These are phyloP conservation scores for Arnoldichthys spilopterus DNA, from an alignment of 2,797 vertebrate species.

Conservation along the genomic window DNA sequence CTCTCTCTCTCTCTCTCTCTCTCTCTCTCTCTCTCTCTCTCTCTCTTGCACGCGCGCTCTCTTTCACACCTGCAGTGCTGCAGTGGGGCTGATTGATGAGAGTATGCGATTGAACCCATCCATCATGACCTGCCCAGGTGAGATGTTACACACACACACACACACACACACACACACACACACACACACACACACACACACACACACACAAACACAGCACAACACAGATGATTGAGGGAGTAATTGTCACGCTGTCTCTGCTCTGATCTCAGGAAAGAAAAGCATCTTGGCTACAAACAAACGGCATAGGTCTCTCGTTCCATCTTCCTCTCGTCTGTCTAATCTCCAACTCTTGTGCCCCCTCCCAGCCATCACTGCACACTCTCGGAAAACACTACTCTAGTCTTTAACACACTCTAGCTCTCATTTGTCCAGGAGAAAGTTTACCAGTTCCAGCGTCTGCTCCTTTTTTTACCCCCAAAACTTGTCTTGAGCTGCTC, in stretches of 20 bases:
- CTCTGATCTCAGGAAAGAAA: not conserved
- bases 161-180: conserved; percentile 24
- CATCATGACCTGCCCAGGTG: conserved; percentile 55
- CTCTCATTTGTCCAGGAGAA: too few species aligned
- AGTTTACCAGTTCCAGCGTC: too few species aligned
- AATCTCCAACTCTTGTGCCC: not conserved
- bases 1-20: too few species aligned
- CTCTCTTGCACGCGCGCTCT: too few species aligned
- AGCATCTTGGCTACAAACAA: not conserved
- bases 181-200: conserved; percentile 9
- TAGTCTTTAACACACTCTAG: conserved; percentile 16
- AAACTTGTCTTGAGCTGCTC: too few species aligned
- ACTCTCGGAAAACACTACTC: not conserved
- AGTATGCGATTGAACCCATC: conserved; percentile 54
- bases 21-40: too few species aligned
- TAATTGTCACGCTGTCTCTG: conserved; percentile 46
- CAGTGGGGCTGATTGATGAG: conserved; percentile 59
- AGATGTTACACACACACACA: conserved; percentile 48
- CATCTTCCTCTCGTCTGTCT: too few species aligned
- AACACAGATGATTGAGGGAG: conserved; percentile 34
- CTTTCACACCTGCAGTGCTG: conserved; percentile 40
- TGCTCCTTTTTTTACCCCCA: too few species aligned
- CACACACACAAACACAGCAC: too few species aligned
- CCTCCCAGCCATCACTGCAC: not conserved
- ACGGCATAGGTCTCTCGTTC: not conserved